A percentile compares a stretch with the other conserved stretches of the same genome.
Conservation (phyloP, 1,140 invertebrate genomes). For the Lasioglossum baleicum region DNA sequence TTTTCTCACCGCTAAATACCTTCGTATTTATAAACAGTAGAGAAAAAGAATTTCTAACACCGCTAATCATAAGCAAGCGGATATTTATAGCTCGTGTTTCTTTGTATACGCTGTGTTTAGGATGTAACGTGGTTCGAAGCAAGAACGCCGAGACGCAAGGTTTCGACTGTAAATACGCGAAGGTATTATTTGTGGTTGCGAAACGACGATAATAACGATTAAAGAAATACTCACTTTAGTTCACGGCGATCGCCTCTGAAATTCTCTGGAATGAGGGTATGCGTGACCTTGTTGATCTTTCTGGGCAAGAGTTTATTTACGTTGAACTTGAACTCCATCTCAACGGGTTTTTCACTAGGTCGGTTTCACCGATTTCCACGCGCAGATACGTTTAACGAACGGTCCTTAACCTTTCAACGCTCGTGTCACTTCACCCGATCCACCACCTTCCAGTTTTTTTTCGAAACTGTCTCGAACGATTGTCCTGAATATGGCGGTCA, state of each 20-base stretch:
- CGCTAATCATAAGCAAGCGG: too few relatives aligned
- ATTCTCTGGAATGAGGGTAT: constrained; percentile 82
- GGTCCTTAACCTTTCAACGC: constrained; percentile 19
- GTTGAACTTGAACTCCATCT: constrained; percentile 84
- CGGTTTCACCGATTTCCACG: background rate
- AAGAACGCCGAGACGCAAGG: too few relatives aligned
- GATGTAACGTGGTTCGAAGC: too few relatives aligned
- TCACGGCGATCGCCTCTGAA: constrained; percentile 82
- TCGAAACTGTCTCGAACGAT: constrained; percentile 21
- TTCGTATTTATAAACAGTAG: background rate
- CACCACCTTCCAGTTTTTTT: constrained; percentile 40
- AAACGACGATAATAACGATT: too few relatives aligned
- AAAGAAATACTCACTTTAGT: constrained; percentile 78
- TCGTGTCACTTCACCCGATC: constrained; percentile 19
- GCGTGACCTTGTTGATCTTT: constrained; percentile 82
- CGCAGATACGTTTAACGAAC: background rate
- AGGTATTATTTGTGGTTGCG: too few relatives aligned
- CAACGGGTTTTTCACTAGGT: background rate
- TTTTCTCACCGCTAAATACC: background rate
- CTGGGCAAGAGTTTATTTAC: constrained; percentile 82
- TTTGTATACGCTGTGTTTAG: too few relatives aligned
- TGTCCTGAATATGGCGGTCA: constrained; percentile 61
- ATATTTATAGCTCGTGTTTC: too few relatives aligned
- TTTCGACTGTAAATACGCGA: too few relatives aligned
- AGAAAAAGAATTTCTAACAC: too few relatives aligned